These are phyloP conservation scores for Ptiloglossa arizonensis DNA, from an alignment of 1,140 invertebrate genomes.

Conservation along the genomic window DNA sequence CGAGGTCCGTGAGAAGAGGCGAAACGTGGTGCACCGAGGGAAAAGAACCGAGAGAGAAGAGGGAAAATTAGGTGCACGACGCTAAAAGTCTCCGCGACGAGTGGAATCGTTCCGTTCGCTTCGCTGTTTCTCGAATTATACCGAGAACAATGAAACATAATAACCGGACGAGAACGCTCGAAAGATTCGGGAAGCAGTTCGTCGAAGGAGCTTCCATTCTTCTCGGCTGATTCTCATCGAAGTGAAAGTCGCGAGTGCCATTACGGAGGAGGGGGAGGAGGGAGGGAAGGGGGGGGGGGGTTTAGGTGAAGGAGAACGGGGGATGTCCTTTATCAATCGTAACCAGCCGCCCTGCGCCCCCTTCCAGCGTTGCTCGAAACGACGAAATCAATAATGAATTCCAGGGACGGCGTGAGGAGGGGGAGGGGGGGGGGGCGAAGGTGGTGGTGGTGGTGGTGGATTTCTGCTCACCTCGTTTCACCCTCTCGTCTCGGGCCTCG, in stretches of 20 bases:
- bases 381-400: slow-evolving; percentile 67
- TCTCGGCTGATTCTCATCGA: slow-evolving; percentile 6
- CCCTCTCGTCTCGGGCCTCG: background rate
- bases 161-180: slow-evolving; percentile 47
- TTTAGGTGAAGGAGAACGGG: no score
- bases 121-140: slow-evolving; percentile 58
- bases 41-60: background rate
- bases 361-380: slow-evolving; percentile 17
- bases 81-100: slow-evolving; percentile 41
- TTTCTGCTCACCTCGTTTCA: background rate
- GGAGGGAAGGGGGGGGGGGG: slow-evolving; percentile 19
- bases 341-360: slow-evolving; percentile 40
- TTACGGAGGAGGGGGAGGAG: no score
- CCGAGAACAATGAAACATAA: slow-evolving; percentile 62
- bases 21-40: no score
- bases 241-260: slow-evolving; percentile 38
- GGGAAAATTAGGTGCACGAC: background rate
- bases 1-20: slow-evolving; percentile 8
- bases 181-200: background rate
- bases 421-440: no score
- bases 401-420: slow-evolving; percentile 2
- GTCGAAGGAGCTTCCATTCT: slow-evolving; percentile 4
- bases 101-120: slow-evolving; percentile 30
- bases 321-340: slow-evolving; percentile 65
- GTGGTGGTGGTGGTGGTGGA: no score